Percentiles rank a stretch among this genome's conserved stretches.
phyloP scores from a whole-genome alignment of 2,888 invertebrate genomes.

The Zele albiditarsus region DNA sequence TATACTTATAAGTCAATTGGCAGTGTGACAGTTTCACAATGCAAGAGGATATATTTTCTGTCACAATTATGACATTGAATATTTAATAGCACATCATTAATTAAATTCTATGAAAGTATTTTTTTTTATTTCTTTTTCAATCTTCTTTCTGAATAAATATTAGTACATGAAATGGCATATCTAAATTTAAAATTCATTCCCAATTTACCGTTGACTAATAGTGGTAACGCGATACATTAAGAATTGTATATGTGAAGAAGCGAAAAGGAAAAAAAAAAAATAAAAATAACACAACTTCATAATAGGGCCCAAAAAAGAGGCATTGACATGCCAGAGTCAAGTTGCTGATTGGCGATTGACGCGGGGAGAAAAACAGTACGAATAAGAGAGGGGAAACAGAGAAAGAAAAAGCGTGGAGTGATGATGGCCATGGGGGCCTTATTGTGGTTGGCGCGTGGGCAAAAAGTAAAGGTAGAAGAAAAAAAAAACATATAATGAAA shows the following conservation, averaged over 20 bases:
- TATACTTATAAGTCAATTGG: not conserved
- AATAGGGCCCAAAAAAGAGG: constrained; percentile 9
- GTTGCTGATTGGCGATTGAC: constrained; percentile 40
- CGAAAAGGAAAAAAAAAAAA: not conserved
- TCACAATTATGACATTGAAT: too few relatives aligned
- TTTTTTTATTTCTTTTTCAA: too few relatives aligned
- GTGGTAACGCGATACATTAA: too few relatives aligned
- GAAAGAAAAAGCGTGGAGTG: not conserved
- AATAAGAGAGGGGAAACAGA: constrained; percentile 21
- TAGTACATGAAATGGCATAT: too few relatives aligned
- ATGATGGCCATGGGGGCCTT: constrained; percentile 16
- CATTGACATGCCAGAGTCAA: constrained; percentile 35
- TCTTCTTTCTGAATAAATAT: too few relatives aligned
- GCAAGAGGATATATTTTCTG: too few relatives aligned
- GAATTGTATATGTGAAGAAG: not conserved
- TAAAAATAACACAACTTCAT: not conserved
- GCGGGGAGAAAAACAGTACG: constrained; percentile 23
- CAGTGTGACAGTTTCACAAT: too few relatives aligned
- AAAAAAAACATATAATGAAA: constrained; percentile 36
- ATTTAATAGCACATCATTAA: too few relatives aligned
- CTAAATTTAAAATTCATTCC: too few relatives aligned
- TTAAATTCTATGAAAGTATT: too few relatives aligned
- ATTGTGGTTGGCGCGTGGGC: constrained; percentile 42
- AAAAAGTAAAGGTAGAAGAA: constrained; percentile 35
- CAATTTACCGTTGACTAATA: too few relatives aligned